Evolutionary conservation across 2,797 vertebrate genomes (phyloP), one percentile per base, ranked within the genome.

Genomic region (Melanotaenia parkinsoni): DNA sequence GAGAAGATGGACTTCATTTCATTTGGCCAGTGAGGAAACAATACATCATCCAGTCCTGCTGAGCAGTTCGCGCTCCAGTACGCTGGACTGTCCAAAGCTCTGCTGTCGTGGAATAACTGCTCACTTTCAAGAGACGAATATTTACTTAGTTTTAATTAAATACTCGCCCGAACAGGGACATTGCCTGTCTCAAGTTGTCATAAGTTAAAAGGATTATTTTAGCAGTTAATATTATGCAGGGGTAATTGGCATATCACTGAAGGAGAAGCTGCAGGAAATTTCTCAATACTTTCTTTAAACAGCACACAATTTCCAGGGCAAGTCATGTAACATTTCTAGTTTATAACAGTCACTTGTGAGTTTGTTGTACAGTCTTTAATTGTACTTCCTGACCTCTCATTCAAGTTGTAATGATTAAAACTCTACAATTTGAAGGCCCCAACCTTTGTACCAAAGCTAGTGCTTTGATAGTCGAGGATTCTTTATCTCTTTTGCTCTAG

Each of bases 1-100:
- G 11, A 26, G 30, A 57, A 38, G 11, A 69, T 26, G 43, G 1
- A 24, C 28, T 67, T 67, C 70, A 58, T 53, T 76, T 69, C 13
- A 33, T 32, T 33, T 11, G 3, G 38, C 35, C 14, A 54, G 8
- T 45, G 20, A 61, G 13, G 26, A 56, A 59, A 22, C 5, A 56
- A 37, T 51, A 51, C 40, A 28, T 54, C 30, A 47, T 30, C n/a
- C 35, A 24, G 4, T 24, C 13, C 35, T 51, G 1, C 22, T 18
- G 61, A 54, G 5, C 6, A 20, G 26, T 58, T 28, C 24, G 22
- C 32, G 16, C 26, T 64, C 33, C 50, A 20, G 8, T 13, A 11
- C n/a, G 26, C 13, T n/a, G 20, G 11, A 6, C 13, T 54, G 33
- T 61, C 24, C 3, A 16, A 28, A 26, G 45, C 18, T n/a, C 22